These are phyloP conservation scores for Rhagophthalmus giganteus DNA, from an alignment of 2,888 invertebrate genomes.

Conservation along the genomic window DNA sequence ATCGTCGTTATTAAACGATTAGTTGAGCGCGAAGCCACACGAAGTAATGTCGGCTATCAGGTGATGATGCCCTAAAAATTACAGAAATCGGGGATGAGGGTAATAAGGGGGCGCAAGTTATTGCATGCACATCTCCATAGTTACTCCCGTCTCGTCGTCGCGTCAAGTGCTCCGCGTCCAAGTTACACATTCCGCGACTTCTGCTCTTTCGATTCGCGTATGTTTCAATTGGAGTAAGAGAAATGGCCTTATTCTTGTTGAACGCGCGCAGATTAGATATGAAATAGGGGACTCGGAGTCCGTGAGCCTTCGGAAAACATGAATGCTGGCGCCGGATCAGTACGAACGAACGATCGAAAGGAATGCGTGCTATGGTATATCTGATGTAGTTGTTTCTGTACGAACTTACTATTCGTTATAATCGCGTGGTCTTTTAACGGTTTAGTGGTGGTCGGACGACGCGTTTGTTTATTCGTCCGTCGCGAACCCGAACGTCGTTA, in stretches of 20 bases:
- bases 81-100: conserved; percentile 12
- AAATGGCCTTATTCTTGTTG: conserved; percentile 27
- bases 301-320: conserved; percentile 35
- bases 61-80: conserved; percentile 16
- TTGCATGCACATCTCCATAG: conserved; percentile 46
- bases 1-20: too few species aligned
- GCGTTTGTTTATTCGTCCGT: conserved; percentile 4
- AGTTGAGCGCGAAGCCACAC: too few species aligned
- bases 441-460: not conserved
- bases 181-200: conserved; percentile 22
- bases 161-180: conserved; percentile 24
- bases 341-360: conserved; percentile 34
- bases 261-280: conserved; percentile 15
- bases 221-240: conserved; percentile 22
- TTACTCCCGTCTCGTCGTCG: conserved; percentile 40
- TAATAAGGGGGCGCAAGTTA: conserved; percentile 25
- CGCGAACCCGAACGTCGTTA: not conserved
- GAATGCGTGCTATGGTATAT: conserved; percentile 26
- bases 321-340: conserved; percentile 38
- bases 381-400: conserved; percentile 24
- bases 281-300: conserved; percentile 33
- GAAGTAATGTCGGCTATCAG: too few species aligned
- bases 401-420: conserved; percentile 8
- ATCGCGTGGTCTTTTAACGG: conserved; percentile 4
- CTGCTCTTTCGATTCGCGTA: conserved; percentile 27